Base-by-base conservation (phyloP, 2,888 invertebrate genomes). In the Linyphia triangularis region DNA sequence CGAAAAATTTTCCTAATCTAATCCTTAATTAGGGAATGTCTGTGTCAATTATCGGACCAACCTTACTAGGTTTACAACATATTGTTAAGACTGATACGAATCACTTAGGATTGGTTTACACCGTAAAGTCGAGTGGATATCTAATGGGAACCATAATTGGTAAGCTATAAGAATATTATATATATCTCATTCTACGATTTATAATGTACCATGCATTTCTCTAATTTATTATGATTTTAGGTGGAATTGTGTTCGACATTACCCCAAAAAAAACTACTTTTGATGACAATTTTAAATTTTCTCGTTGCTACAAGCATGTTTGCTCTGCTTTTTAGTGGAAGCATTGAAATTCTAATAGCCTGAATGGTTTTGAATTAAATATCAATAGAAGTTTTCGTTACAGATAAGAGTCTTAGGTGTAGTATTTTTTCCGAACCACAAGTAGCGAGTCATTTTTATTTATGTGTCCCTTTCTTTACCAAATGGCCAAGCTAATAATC, bases 321-420 rank as follows among this genome's bases (percentile, higher is more conserved):
- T n/a, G 61, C 24, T 3, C 59, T 86, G 10, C 90, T 89, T 22
- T 90, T 89, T 89, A 77, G 86, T 37, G 61, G 40, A 65, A 59
- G 37, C 1, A 24, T 90, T 2, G 51, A 10, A 19, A 33, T 63
- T 6, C 51, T 90, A 0, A 91, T 92, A 2, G 90, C 92, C 9
- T 92, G 93, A 84, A 93, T 93, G 4, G 88, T 93, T 28, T 91
- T 93, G 13, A 92, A 93, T 92, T 93, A 93, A 26, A 92, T 93
- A 22, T 91, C 93, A 0, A 92, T 92, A 77, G 92, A 92, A 78
- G 77, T 81, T 83, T 28, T 90, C 24, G 90, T 85, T 86, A 72
- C 92, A 93, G 81, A 85, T 89, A 81, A 10, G 26, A 1, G 22
- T n/a, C n/a, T n/a, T n/a, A n/a, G n/a, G n/a, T n/a, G n/a, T n/a